Evolutionary conservation across 2,888 invertebrate species (phyloP).

Genomic region (Therioaphis trifolii): DNA sequence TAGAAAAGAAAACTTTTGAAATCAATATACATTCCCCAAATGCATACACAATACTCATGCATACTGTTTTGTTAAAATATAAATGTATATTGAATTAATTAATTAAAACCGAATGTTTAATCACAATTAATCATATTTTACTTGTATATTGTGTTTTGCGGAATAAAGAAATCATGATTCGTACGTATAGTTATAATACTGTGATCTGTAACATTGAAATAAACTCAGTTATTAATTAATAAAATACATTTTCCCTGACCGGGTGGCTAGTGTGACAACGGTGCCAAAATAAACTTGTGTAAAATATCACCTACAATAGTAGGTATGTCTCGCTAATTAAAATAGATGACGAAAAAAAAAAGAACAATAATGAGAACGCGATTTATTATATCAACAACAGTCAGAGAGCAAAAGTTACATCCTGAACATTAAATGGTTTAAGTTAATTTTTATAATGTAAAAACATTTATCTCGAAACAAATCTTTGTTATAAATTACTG

Average conservation of each 20-base stretch:
- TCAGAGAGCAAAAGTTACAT: slow-evolving; percentile 11
- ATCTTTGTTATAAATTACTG: neutral
- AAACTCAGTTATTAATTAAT: slow-evolving; percentile 12
- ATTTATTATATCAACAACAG: neutral
- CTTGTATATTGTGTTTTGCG: neutral
- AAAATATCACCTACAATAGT: slow-evolving; percentile 18
- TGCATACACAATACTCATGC: too few species aligned
- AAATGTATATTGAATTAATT: neutral
- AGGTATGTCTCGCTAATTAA: slow-evolving; percentile 16
- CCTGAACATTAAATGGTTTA: neutral
- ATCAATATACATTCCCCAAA: too few species aligned
- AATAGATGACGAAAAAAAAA: slow-evolving; percentile 10
- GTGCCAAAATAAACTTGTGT: slow-evolving; percentile 17
- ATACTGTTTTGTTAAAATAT: too few species aligned
- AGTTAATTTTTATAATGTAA: slow-evolving; percentile 11
- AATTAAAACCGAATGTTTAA: neutral
- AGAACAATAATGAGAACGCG: neutral
- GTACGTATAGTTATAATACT: too few species aligned
- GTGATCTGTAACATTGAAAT: neutral
- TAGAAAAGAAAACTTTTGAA: too few species aligned
- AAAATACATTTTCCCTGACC: neutral
- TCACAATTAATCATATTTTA: neutral
- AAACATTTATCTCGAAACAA: slow-evolving; percentile 19
- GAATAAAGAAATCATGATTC: neutral
- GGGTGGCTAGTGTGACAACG: neutral